phyloP scores from a whole-genome alignment of 2,888 invertebrate species.

The Hetaerina titia region DNA sequence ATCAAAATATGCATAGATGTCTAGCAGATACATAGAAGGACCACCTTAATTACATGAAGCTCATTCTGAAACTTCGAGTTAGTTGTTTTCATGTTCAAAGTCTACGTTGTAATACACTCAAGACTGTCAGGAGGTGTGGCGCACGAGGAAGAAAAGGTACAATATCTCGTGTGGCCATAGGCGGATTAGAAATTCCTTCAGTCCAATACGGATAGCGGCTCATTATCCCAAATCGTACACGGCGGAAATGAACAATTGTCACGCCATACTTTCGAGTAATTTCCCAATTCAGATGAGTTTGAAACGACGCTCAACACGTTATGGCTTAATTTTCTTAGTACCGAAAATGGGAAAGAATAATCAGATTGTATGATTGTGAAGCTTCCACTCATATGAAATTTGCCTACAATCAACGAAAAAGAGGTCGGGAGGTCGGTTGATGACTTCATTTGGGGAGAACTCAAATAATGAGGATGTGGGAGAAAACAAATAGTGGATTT shows the following conservation, averaged over 20 bases:
- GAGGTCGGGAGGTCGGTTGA: not conserved
- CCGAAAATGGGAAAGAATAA: not conserved
- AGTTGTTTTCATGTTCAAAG: too few relatives aligned
- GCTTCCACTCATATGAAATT: not conserved
- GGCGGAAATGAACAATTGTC: slow-evolving; percentile 21
- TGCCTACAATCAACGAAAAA: not conserved
- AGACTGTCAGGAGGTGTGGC: too few relatives aligned
- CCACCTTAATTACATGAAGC: too few relatives aligned
- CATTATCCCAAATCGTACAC: not conserved
- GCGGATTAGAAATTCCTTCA: not conserved
- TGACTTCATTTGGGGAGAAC: not conserved
- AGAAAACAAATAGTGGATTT: too few relatives aligned
- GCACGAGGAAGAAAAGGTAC: not conserved
- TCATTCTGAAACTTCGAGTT: too few relatives aligned
- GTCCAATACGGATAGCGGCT: not conserved
- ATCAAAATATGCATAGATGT: too few relatives aligned
- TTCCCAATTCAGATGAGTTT: not conserved
- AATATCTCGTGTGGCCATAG: not conserved
- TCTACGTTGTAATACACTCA: too few relatives aligned
- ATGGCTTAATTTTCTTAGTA: not conserved
- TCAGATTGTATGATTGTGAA: not conserved
- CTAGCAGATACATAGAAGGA: too few relatives aligned
- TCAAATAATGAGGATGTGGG: too few relatives aligned
- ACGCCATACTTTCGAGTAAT: not conserved
- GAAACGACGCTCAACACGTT: not conserved